These are phyloP conservation scores for Norana najaformis DNA, from an alignment of 2,888 invertebrate species.

Conservation along the genomic window DNA sequence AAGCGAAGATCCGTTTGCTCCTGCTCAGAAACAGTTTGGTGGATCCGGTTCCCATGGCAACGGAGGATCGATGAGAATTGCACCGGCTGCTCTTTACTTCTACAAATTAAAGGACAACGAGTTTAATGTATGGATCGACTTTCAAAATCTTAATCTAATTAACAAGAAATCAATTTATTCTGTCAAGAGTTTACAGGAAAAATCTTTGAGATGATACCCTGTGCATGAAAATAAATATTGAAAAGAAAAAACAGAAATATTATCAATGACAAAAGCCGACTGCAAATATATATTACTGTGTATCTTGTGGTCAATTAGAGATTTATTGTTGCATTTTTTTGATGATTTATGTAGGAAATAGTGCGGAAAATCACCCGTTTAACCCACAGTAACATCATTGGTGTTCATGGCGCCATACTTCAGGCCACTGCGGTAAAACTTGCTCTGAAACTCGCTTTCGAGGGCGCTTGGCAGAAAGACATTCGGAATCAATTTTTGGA, in stretches of 20 bases:
- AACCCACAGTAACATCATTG: conserved; percentile 68
- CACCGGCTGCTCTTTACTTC: conserved; percentile 70
- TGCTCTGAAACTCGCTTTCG: neutral
- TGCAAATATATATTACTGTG: neutral
- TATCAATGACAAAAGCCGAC: too few relatives aligned
- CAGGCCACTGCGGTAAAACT: conserved; percentile 65
- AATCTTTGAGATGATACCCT: neutral
- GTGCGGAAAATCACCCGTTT: conserved; percentile 63
- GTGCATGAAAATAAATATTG: neutral
- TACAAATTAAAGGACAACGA: neutral
- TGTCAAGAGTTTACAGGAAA: neutral
- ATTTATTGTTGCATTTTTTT: neutral
- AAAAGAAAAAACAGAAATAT: neutral
- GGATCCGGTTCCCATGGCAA: conserved; percentile 77
- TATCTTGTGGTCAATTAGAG: neutral
- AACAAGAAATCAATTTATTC: neutral
- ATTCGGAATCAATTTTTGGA: neutral
- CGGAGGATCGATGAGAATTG: conserved; percentile 76
- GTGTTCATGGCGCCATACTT: conserved; percentile 62
- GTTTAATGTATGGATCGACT: neutral
- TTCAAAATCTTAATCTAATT: neutral
- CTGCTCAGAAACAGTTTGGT: conserved; percentile 72
- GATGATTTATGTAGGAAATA: conserved; percentile 46
- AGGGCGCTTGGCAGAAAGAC: neutral
- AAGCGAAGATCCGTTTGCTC: conserved; percentile 66